Base-by-base conservation (phyloP, 2,888 invertebrate genomes). In the Adineta ricciae region DNA sequence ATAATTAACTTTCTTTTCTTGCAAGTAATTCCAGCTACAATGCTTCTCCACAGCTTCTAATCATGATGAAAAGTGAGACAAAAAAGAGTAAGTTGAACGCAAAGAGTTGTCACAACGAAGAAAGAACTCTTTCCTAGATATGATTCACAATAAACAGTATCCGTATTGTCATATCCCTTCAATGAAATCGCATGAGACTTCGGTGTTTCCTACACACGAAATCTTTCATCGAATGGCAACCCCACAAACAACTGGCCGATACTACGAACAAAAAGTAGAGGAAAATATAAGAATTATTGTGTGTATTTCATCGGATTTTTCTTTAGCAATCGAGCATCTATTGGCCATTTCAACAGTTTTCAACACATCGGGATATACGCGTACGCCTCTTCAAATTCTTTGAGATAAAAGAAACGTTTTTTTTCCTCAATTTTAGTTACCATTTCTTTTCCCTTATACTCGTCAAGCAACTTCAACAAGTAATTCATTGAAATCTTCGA, bases 381-480 rank as follows among this genome's bases (percentile, higher is more conserved):
- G 78, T 41, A 41, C 38, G 41, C 4, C 14, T 73, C 7, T 46
- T 46, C 46, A 11, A 46, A 46, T 46, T 46, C 46, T 38, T 21
- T 24, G 9, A 36, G 8, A 7, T 36, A 1, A 73, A 32, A 19
- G 24, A 19, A 24, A 1, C 41, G 21, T 16, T 19, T 41, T 41
- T 41, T n/a, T n/a, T 21, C 1, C 14, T 46, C 11, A 11, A 46
- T 46, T 46, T 46, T 11, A 78, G 78, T 78, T 78, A 41, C 78
- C 78, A 78, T 78, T 78, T 41, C 41, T 78, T 24, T 78, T 78
- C 19, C 78, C 78, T 4, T 78, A 78, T 78, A 7, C 64, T 64
- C 32, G 27, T 16, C 64, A 64, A 32, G 19, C 64, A 36, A 64
- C 5, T 3, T 64, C 64, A 27, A 19, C 64, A 36, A 64, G 32